Evolutionary conservation across 2,888 invertebrate species (phyloP), one percentile per base, ranked within the genome.

Genomic region (Exephanes ischioxanthus): DNA sequence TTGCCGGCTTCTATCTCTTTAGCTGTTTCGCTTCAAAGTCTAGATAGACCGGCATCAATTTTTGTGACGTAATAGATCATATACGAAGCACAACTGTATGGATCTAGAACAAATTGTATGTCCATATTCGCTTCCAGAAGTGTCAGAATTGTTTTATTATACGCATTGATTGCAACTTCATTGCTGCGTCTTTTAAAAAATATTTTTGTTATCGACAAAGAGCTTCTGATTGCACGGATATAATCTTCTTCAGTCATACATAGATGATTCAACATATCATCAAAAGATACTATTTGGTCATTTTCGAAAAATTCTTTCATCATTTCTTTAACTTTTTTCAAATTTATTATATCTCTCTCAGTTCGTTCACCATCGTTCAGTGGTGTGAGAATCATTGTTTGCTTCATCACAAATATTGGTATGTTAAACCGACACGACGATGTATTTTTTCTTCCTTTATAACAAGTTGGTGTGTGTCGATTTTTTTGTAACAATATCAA

Each of bases 401-500:
- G 0, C 30, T 6, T 51, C 70, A 51, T 70, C 1, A 68, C 45
- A 68, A 48, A 68, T 30, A 30, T 14, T 53, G 70, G 70, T 9
- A 67, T 67, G 51, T 70, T 70, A n/a, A 70, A 70, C n/a, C 70
- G 14, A 30, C 53, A 70, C n/a, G 16, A 3, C n/a, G 33, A 51
- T 30, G 16, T 70, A 58, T 70, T 78, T 58, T 78, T 78, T 78
- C 58, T 41, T 19, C 68, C 33, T 58, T 78, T 78, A 26, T 70
- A 45, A 70, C 78, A 53, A 16, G 70, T 70, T 4, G 5, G 30
- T 16, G 22, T 53, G 55, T 78, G 68, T 68, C 45, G 14, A 78
- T 78, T 48, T 6, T 30, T 70, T 68, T 78, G 68, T 2, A 70
- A 45, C 83, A 89, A 0, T 94, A 89, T 66, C 94, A 85, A 86